These are phyloP conservation scores for Notothenia coriiceps DNA, from an alignment of 2,113 vertebrate genomes.

Conservation along the genomic window DNA sequence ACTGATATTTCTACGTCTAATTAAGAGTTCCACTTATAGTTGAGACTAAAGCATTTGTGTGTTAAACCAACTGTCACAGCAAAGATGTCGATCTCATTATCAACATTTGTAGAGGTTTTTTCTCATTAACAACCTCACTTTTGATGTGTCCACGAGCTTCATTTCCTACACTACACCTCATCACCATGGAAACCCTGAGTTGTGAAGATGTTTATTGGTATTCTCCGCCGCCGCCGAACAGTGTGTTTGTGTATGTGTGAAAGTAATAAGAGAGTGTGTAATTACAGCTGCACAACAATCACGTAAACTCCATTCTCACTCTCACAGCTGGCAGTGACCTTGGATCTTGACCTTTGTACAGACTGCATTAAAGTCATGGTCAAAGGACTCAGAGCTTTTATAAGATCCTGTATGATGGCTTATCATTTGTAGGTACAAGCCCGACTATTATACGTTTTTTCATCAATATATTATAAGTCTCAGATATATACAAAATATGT, in stretches of 20 bases:
- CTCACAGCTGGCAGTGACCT: slow-evolving; percentile 39
- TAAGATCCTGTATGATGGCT: slow-evolving; percentile 8
- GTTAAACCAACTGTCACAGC: neutral
- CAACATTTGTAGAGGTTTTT: slow-evolving; percentile 7
- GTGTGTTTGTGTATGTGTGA: slow-evolving; percentile 7
- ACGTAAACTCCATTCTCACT: slow-evolving; percentile 30
- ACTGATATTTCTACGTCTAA: neutral
- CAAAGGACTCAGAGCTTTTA: slow-evolving; percentile 12
- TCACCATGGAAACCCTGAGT: slow-evolving; percentile 67
- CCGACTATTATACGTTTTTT: neutral
- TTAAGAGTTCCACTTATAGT: neutral
- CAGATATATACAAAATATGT: too few species aligned
- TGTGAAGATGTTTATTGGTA: slow-evolving; percentile 51
- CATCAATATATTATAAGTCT: too few species aligned
- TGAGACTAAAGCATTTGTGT: neutral
- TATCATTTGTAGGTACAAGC: neutral
- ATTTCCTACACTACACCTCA: slow-evolving; percentile 31
- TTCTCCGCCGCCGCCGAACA: slow-evolving; percentile 3
- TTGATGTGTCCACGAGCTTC: slow-evolving; percentile 21
- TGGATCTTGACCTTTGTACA: slow-evolving; percentile 43
- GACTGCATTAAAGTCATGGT: slow-evolving; percentile 18
- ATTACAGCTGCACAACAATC: slow-evolving; percentile 53
- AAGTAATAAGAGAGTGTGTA: slow-evolving; percentile 44
- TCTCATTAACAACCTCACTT: slow-evolving; percentile 12
- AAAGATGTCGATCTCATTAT: slow-evolving; percentile 21